phyloP scores from a whole-genome alignment of 2,113 vertebrate genomes.

The Cottus gobio region DNA sequence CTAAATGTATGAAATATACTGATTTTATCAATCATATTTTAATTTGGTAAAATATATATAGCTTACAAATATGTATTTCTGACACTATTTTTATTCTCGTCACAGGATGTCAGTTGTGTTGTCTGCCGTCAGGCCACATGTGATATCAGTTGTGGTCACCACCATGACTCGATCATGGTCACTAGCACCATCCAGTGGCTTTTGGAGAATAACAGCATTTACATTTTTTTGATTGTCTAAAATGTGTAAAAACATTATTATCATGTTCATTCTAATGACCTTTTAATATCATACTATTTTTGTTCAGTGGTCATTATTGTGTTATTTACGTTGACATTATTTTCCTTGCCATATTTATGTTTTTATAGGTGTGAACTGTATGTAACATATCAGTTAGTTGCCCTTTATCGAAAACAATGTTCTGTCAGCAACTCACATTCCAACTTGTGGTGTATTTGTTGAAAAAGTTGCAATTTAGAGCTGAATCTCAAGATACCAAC shows the following conservation, averaged over 20 bases:
- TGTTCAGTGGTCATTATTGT: constrained; percentile 52
- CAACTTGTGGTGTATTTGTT: constrained; percentile 35
- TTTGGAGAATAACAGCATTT: constrained; percentile 58
- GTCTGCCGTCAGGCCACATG: constrained; percentile 19
- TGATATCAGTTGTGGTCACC: constrained; percentile 36
- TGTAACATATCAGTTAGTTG: constrained; percentile 56
- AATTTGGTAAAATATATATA: constrained; percentile 39
- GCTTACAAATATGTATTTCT: constrained; percentile 16
- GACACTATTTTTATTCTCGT: constrained; percentile 7
- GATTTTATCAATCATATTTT: constrained; percentile 47
- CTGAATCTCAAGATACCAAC: constrained; percentile 15
- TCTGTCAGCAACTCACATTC: constrained; percentile 58
- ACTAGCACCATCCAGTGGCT: constrained; percentile 77
- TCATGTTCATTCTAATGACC: constrained; percentile 44
- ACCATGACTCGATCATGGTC: constrained; percentile 56
- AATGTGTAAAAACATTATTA: constrained; percentile 75
- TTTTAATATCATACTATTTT: constrained; percentile 53
- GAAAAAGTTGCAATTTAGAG: constrained; percentile 28
- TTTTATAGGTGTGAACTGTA: constrained; percentile 34
- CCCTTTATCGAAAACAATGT: constrained; percentile 24
- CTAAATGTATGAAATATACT: constrained; percentile 37
- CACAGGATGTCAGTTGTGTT: constrained; percentile 29
- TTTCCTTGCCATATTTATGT: constrained; percentile 29
- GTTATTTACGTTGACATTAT: constrained; percentile 35
- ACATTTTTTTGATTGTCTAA: constrained; percentile 22